Evolutionary conservation across 37 sponge, comb jelly and placozoan genomes (phyloP), one percentile per base, ranked within the genome.

Genomic region (Beroe forskalii): DNA sequence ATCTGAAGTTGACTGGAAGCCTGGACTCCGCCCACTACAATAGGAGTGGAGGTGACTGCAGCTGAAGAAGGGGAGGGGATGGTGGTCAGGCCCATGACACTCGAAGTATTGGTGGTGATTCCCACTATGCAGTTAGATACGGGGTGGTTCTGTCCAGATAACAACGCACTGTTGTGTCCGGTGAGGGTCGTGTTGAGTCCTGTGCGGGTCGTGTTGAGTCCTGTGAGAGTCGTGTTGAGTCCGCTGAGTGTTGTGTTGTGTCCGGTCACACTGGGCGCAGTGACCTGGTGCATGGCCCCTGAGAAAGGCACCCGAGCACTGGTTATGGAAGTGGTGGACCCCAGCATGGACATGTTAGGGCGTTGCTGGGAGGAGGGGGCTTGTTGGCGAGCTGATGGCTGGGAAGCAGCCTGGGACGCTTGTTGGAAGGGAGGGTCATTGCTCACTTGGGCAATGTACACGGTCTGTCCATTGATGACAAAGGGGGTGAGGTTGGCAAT

Each of bases 401-500:
- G 12, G 12, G 6, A 12, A 6, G 12, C 6, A 17, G 55, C 12
- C 12, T 48, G 55, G 12, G 6, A 6, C 12, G 55, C 6, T 12
- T 48, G 55, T 48, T 48, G 55, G 12, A 48, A 48, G 6, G 55
- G 6, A 17, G 55, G 12, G 12, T 48, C 55, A 12, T 12, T 48
- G 12, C 72, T 69, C 33, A 69, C 72, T 69, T 69, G 72, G 12
- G 72, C 72, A 35, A 69, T 69, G 72, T 69, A 69, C 17, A 69
- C 72, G 12, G 72, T 69, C 38, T 69, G 72, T 20, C 72, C 72
- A 32, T 69, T 32, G 3, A 69, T 69, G 17, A 14, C 32, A 32
- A 69, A 32, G 19, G 72, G 72, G 35, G 72, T 69, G 17, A 69
- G 72, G 72, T 69, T 69, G 38, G 72, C 32, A 3, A 69, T 14